phyloP scores from a whole-genome alignment of 2,888 invertebrate species.

The Pandemis cinnamomeana region DNA sequence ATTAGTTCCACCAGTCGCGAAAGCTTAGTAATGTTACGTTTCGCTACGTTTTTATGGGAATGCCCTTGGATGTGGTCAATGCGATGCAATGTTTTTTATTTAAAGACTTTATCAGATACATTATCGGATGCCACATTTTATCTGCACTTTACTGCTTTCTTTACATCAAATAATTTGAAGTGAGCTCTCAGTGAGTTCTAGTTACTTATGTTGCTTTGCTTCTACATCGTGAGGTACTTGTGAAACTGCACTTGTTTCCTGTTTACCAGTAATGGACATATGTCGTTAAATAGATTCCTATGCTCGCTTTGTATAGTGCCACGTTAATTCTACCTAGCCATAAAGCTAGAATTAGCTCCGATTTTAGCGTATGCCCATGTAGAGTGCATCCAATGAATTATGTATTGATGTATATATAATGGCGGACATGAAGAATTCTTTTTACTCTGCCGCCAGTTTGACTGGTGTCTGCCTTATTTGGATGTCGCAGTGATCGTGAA shows the following conservation, averaged over 20 bases:
- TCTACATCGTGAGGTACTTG: constrained; percentile 25
- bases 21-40: constrained; percentile 61
- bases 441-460: constrained; percentile 55
- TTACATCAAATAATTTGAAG: constrained; percentile 28
- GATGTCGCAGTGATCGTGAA: constrained; percentile 54
- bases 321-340: constrained; percentile 23
- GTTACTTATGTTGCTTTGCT: background rate
- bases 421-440: constrained; percentile 58
- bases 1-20: constrained; percentile 77
- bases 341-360: constrained; percentile 58
- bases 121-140: constrained; percentile 17
- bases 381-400: constrained; percentile 63
- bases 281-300: constrained; percentile 50
- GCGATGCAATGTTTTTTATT: constrained; percentile 5
- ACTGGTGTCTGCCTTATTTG: constrained; percentile 62
- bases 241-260: constrained; percentile 60
- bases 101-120: constrained; percentile 11
- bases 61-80: constrained; percentile 50
- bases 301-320: constrained; percentile 25
- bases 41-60: constrained; percentile 56
- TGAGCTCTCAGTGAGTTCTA: background rate
- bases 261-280: constrained; percentile 61
- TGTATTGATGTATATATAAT: constrained; percentile 58
- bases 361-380: constrained; percentile 61
- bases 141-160: constrained; percentile 58